A percentile compares a stretch with the other conserved stretches of the same genome.
Conservation (phyloP, 2,888 invertebrate species). For the Ophioninae sp. region DNA sequence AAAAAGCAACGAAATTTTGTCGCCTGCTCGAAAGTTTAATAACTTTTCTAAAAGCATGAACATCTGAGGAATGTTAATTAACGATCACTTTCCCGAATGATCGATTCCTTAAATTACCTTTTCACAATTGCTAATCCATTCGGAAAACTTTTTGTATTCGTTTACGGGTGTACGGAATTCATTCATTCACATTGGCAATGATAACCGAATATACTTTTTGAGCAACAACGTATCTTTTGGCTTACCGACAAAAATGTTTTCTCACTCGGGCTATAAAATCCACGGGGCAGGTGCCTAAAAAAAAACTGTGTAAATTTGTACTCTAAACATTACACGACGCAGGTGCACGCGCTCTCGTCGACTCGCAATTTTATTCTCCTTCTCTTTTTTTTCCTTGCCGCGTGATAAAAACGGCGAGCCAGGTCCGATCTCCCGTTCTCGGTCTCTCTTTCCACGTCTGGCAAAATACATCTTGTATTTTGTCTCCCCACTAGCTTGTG, state of each 20-base stretch:
- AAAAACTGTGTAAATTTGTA: conserved; percentile 63
- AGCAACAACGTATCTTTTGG: not conserved
- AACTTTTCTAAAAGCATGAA: not conserved
- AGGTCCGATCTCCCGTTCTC: not conserved
- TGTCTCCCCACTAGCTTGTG: not conserved
- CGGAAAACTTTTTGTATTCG: not conserved
- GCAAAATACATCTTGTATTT: conserved; percentile 17
- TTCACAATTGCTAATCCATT: not conserved
- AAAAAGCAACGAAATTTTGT: not conserved
- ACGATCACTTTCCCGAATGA: not conserved
- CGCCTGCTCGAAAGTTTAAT: not conserved
- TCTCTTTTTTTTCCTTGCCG: not conserved
- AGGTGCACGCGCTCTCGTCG: conserved; percentile 57
- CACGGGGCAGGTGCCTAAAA: conserved; percentile 57
- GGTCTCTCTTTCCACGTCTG: conserved; percentile 4
- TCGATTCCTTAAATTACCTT: too few species aligned
- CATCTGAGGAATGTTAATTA: not conserved
- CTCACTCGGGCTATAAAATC: conserved; percentile 25
- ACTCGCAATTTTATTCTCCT: conserved; percentile 10
- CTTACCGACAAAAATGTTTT: conserved; percentile 47
- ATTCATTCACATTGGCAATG: not conserved
- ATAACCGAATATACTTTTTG: not conserved
- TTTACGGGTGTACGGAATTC: not conserved
- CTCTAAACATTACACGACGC: conserved; percentile 61
- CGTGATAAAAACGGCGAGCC: not conserved